Conservation (phyloP, 2,797 vertebrate species). For the Aldrovandia affinis region DNA sequence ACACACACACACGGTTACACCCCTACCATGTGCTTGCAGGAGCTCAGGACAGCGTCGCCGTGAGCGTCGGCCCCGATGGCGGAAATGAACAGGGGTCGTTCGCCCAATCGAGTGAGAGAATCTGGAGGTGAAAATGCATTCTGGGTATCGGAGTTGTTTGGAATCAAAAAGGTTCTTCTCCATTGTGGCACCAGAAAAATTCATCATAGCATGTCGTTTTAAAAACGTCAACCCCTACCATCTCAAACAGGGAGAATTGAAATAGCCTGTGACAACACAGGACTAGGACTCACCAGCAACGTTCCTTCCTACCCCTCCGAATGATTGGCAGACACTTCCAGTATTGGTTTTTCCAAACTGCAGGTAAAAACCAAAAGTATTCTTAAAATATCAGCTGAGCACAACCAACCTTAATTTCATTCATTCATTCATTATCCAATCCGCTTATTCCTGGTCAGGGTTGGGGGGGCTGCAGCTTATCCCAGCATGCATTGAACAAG, state of each 20-base stretch:
- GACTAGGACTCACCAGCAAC: conserved; percentile 76
- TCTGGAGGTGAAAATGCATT: conserved; percentile 66
- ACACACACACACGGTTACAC: conserved; percentile 14
- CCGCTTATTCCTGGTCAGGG: no score
- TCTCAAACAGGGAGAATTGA: not conserved
- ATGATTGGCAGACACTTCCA: conserved; percentile 82
- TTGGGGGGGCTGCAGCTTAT: no score
- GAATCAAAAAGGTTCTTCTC: no score
- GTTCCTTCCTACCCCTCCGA: conserved; percentile 89
- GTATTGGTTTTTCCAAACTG: conserved; percentile 86
- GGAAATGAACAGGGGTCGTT: conserved; percentile 79
- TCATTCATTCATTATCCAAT: no score
- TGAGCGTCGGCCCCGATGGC: conserved; percentile 81
- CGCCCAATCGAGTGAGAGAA: conserved; percentile 81
- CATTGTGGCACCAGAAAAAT: not conserved
- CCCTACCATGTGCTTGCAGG: conserved; percentile 81
- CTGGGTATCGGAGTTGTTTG: not conserved
- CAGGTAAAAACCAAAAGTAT: conserved; percentile 40
- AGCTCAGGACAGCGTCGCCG: conserved; percentile 74
- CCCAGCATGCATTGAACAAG: no score
- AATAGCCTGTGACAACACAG: not conserved
- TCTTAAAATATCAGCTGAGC: not conserved
- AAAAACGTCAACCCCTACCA: not conserved
- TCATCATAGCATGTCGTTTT: not conserved
- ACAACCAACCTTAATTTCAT: no score